Evolutionary conservation across 64 coral and sea anemone genomes (phyloP), one percentile per base, ranked within the genome.

Genomic region (Pocillopora damicornis): DNA sequence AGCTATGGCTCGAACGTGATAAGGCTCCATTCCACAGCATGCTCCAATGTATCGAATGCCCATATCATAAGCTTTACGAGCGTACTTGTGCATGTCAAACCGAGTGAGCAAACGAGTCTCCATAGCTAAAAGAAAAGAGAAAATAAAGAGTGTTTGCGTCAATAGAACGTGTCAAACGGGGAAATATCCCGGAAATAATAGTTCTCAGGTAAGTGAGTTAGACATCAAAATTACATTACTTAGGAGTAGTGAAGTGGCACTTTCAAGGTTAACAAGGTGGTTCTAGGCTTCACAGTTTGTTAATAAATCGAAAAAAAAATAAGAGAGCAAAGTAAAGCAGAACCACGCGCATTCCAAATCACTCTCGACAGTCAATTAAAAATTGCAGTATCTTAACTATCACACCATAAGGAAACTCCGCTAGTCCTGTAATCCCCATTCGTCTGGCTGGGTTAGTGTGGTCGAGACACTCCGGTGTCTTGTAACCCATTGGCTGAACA

Each of bases 1-100:
- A 85, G 90, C 82, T 9, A 91, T 91, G 17, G 90, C 90, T 78
- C 90, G 71, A 60, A 91, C 75, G 35, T 91, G 90, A 57, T 91
- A 91, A 30, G 90, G 90, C 37, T 91, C 90, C 36, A 77, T 76
- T 9, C 90, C 90, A 79, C 90, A 91, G 36, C 90, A 91, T 13
- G 73, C 90, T 4, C 90, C 90, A 69, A 91, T 87, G 18, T 91
- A 91, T 1, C 90, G 82, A 72, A 91, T 83, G 0, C 90, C 90
- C 35, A 91, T 25, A 30, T 91, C 61, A 38, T 91, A 91, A 17
- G 90, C 90, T 60, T 78, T 56, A 4, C 90, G 82, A 15, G 90
- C 90, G 15, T 71, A 91, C 23, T 36, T 91, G 4, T 91, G 82
- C 23, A 61, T 36, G 63, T 91, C 90, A 83, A 74, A 91, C 14